Conservation (phyloP, 2,888 invertebrate species). For the Polyommatus iphigenia region DNA sequence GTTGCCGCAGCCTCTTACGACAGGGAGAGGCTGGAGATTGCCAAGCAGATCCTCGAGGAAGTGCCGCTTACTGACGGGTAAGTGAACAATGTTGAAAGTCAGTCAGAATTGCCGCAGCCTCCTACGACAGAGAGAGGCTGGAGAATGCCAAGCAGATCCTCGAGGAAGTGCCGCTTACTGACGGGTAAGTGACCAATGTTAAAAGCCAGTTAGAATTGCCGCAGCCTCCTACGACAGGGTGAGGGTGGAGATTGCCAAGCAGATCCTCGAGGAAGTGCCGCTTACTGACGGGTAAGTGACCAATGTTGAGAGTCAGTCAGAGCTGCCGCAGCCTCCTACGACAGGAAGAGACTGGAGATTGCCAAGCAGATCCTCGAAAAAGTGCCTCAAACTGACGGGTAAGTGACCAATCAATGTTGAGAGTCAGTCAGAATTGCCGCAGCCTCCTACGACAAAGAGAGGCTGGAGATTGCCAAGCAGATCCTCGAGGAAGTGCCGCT, state of each 20-base stretch:
- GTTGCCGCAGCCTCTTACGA: slow-evolving; percentile 77
- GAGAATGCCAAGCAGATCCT: too few species aligned
- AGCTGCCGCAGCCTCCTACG: too few species aligned
- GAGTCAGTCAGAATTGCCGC: too few species aligned
- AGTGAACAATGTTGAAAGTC: slow-evolving; percentile 39
- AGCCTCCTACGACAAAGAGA: slow-evolving; percentile 77
- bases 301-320: too few species aligned
- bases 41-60: slow-evolving; percentile 82
- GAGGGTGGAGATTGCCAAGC: slow-evolving; percentile 81
- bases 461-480: slow-evolving; percentile 82
- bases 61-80: slow-evolving; percentile 85
- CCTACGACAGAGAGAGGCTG: too few species aligned
- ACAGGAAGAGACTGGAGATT: too few species aligned
- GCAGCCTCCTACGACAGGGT: slow-evolving; percentile 79
- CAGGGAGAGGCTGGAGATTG: slow-evolving; percentile 80
- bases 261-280: slow-evolving; percentile 83
- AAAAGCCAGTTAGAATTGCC: slow-evolving; percentile 41
- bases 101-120: too few species aligned
- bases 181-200: too few species aligned
- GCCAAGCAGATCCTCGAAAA: too few species aligned
- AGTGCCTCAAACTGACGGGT: too few species aligned
- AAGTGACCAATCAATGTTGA: neutral
- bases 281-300: slow-evolving; percentile 81
- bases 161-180: too few species aligned
- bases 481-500: slow-evolving; percentile 84